Percentiles rank a stretch among this genome's conserved stretches.
Conservation (phyloP, 2,113 vertebrate genomes). For the Raphicerus campestris region DNA sequence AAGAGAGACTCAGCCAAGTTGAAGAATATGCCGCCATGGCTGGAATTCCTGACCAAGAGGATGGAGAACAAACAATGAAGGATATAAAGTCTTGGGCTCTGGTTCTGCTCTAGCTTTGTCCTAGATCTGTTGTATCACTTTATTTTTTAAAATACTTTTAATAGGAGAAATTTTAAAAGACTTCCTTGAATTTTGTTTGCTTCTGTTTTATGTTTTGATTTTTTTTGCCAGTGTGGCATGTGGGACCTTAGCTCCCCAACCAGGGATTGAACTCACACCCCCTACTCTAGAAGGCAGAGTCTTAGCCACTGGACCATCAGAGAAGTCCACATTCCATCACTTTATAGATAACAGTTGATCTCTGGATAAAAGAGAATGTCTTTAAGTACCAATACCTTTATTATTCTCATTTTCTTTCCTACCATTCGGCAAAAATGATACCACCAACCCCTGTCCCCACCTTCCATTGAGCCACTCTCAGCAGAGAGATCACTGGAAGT, state of each 20-base stretch:
- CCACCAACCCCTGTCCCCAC: background rate
- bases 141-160: background rate
- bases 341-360: background rate
- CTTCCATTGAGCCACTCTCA: background rate
- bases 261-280: background rate
- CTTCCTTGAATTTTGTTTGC: background rate
- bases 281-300: background rate
- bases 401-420: background rate
- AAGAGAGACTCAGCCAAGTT: background rate
- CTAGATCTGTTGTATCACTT: background rate
- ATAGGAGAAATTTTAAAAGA: background rate
- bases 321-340: background rate
- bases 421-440: background rate
- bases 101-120: background rate
- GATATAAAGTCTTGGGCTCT: background rate
- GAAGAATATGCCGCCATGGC: rapidly evolving
- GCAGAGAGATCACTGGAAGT: background rate
- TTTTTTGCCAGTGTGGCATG: background rate
- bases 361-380: background rate
- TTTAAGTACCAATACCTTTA: background rate
- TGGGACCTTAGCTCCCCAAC: background rate
- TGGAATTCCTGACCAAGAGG: background rate
- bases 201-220: background rate
- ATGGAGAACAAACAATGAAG: background rate
- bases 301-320: background rate